Percentiles rank a stretch among this genome's conserved stretches.
These are phyloP conservation scores for Hybognathus amarus DNA, from an alignment of 2,797 vertebrate species.

Conservation along the genomic window DNA sequence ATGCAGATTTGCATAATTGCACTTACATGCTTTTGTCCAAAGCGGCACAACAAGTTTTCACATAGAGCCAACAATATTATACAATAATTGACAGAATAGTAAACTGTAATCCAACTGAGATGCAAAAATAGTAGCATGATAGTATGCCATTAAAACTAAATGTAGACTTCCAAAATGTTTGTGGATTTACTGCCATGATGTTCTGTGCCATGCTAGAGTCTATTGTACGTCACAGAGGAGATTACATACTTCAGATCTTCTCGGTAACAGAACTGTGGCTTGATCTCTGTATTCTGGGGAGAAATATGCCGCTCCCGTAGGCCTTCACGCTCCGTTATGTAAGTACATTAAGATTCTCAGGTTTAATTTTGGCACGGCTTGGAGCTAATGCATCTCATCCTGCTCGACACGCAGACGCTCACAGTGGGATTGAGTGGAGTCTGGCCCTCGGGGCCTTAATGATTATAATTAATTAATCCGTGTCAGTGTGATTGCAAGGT, in stretches of 20 bases:
- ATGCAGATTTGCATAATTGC: neutral
- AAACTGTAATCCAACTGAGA: neutral
- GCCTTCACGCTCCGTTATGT: constrained; percentile 26
- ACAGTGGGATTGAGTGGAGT: constrained; percentile 41
- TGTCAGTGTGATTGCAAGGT: constrained; percentile 39
- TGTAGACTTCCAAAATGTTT: neutral
- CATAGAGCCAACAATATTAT: neutral
- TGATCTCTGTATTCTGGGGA: constrained; percentile 32
- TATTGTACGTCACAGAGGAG: neutral
- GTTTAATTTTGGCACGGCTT: constrained; percentile 14
- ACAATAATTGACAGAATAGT: neutral
- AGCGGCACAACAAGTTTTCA: neutral
- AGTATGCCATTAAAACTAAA: neutral
- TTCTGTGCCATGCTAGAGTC: neutral
- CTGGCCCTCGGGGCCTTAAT: constrained; percentile 42
- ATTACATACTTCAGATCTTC: constrained; percentile 21
- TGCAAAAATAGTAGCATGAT: constrained; percentile 4
- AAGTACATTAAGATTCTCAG: constrained; percentile 41
- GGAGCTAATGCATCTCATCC: constrained; percentile 20
- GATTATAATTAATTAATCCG: constrained; percentile 56
- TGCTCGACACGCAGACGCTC: neutral
- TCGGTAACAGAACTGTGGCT: constrained; percentile 6
- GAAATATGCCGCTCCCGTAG: constrained; percentile 15
- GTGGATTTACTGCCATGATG: neutral
- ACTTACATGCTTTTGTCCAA: neutral